phyloP scores from a whole-genome alignment of 2,113 vertebrate species.

The Sigmodon hispidus region DNA sequence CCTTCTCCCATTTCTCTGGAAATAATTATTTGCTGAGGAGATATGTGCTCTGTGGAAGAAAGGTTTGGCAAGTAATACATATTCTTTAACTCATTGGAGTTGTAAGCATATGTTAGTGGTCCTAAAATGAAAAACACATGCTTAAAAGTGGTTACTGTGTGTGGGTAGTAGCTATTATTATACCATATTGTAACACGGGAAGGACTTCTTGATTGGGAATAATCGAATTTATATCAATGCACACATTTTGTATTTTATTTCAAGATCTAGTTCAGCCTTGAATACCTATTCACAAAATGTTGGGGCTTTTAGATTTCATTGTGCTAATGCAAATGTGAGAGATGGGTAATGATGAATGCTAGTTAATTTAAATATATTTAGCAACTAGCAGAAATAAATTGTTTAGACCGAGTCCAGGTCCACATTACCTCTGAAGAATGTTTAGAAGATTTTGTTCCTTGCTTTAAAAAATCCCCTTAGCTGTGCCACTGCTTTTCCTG shows the following conservation, averaged over 20 bases:
- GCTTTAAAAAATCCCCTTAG: background rate
- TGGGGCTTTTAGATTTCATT: background rate
- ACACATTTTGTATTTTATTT: constrained; percentile 2
- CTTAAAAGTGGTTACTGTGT: constrained; percentile 62
- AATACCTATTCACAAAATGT: background rate
- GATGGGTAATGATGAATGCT: background rate
- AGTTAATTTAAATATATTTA: constrained; percentile 36
- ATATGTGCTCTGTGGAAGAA: constrained; percentile 65
- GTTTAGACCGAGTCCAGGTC: background rate
- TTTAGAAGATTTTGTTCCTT: background rate
- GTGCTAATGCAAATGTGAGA: constrained; percentile 16
- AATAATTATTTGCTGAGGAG: constrained; percentile 76
- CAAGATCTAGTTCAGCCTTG: background rate
- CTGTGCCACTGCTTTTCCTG: background rate
- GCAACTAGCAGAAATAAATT: constrained; percentile 10
- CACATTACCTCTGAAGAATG: background rate
- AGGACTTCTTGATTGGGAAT: constrained; percentile 37
- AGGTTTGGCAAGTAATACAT: constrained; percentile 70
- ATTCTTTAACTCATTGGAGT: constrained; percentile 51
- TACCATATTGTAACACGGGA: constrained; percentile 9
- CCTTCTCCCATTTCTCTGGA: constrained; percentile 66
- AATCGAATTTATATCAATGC: constrained; percentile 8
- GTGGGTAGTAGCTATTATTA: constrained; percentile 63
- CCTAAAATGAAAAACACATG: constrained; percentile 66
- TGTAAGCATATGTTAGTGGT: constrained; percentile 63